Percentiles rank a stretch among this genome's conserved stretches.
phyloP scores from a whole-genome alignment of 2,113 vertebrate genomes.

The Protobothrops mucrosquamatus region DNA sequence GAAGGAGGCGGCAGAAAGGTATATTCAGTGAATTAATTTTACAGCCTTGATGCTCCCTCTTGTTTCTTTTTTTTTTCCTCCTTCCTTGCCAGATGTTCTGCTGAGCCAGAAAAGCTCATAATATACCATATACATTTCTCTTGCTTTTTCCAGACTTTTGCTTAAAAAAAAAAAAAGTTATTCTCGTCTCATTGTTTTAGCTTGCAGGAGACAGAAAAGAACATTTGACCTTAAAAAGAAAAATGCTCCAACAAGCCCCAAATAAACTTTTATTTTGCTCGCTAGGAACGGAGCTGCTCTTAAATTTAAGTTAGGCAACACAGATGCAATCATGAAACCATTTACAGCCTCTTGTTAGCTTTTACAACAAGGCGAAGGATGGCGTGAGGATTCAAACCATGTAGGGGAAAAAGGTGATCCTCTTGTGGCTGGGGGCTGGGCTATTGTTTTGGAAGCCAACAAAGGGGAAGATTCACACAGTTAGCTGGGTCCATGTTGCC shows the following conservation, averaged over 20 bases:
- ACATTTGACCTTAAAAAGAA: slow-evolving; percentile 23
- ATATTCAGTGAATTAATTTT: slow-evolving; percentile 56
- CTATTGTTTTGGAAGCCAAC: not conserved
- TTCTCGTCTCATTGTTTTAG: slow-evolving; percentile 12
- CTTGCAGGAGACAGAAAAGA: slow-evolving; percentile 10
- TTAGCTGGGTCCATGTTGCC: not conserved
- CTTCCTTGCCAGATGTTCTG: slow-evolving; percentile 50
- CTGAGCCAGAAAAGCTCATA: slow-evolving; percentile 26
- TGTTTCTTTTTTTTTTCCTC: slow-evolving; percentile 31
- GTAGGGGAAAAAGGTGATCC: not conserved
- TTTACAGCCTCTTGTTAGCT: not conserved
- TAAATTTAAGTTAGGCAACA: not conserved
- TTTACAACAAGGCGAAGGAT: not conserved
- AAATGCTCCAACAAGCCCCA: not conserved
- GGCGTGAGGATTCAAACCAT: not conserved
- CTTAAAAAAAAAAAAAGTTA: slow-evolving; percentile 28
- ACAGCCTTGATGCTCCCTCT: slow-evolving; percentile 35
- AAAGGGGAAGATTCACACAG: not conserved
- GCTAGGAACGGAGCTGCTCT: not conserved
- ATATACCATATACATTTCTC: rapidly evolving
- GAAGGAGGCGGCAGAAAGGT: not conserved
- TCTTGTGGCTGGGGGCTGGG: not conserved
- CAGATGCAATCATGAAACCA: not conserved
- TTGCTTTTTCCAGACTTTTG: not conserved
- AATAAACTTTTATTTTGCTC: not conserved